Evolutionary conservation across 2,113 vertebrate genomes (phyloP), one percentile per base, ranked within the genome.

Genomic region (Eulemur macaco): DNA sequence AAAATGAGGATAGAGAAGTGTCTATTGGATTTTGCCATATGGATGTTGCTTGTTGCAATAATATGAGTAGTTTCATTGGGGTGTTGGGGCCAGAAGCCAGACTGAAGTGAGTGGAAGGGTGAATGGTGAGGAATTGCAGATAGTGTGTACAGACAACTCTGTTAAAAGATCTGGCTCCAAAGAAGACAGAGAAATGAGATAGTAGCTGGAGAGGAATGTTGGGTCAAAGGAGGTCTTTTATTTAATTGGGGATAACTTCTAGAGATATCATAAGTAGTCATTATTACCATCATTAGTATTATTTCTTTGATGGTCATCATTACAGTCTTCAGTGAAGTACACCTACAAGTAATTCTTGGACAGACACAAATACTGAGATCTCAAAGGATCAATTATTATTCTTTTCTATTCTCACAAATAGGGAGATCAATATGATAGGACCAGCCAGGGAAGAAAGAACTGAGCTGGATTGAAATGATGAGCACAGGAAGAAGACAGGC

Each of bases 161-260:
- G 23, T 91, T 94, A 74, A 93, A 95, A 96, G 68, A 76, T 66
- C 95, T 96, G n/a, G 17, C 71, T 97, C 56, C 63, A 31, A 92
- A 58, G 20, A 82, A 21, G 94, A 81, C 69, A 82, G n/a, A 95
- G 64, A 97, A 94, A 90, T 76, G 21, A 89, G 29, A 56, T n/a
- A 50, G 8, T 86, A 91, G 54, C 37, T 89, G 76, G 13, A 86
- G 64, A 96, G 34, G 37, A 94, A 87, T 54, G 17, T 45, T 89
- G 56, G 37, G 42, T 94, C 85, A 90, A 90, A 95, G 52, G 9
- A 82, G 31, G 23, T 21, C 74, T 97, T 58, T 96, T 68, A 54
- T 71, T 90, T 94, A 89, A 81, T 88, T 87, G 92, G 52, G 8
- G 37, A 60, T 82, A 47, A 25, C 71, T 94, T 89, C 66, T 93